Evolutionary conservation across 2,888 invertebrate species (phyloP), one percentile per base, ranked within the genome.

Genomic region (Cheiracanthium punctorium): DNA sequence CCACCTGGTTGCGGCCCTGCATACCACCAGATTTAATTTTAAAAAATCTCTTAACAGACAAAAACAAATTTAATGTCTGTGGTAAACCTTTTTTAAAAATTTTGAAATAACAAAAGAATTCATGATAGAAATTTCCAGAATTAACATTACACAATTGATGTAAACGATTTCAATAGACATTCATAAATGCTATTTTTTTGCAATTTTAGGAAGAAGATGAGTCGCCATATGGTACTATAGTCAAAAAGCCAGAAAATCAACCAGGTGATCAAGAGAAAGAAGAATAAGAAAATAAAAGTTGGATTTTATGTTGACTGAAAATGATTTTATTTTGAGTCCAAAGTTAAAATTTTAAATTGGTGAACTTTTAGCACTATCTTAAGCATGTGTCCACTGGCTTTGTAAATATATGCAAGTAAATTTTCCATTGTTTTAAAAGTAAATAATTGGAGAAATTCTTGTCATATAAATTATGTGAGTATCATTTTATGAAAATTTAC

Each of bases 211-310:
- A 58, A 14, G 76, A 73, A 58, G 84, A 85, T 79, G 84, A 85
- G 80, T 85, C 84, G 84, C 84, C 84, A 85, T 85, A 85, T 80
- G 84, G 70, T 70, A 85, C 84, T 73, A 72, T 85, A 85, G 84
- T 85, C 84, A 85, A 85, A 79, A 58, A 74, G 64, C n/a, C n/a
- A n/a, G n/a, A n/a, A n/a, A n/a, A n/a, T n/a, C 52, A 37, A 32
- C 43, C 71, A 71, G 71, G 0, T 67, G 67, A 30, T 30, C 10
- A 24, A 64, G 67, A 20, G 32, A 29, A 29, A 7, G 30, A 30
- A 30, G 14, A 30, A n/a, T n/a, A n/a, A n/a, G n/a, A n/a, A n/a
- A n/a, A n/a, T n/a, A n/a, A n/a, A n/a, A n/a, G n/a, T n/a, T n/a
- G n/a, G n/a, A n/a, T n/a, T n/a, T n/a, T n/a, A 20, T 29, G 10